phyloP scores from a whole-genome alignment of 2,888 invertebrate genomes.

The Alloplasta piceator region DNA sequence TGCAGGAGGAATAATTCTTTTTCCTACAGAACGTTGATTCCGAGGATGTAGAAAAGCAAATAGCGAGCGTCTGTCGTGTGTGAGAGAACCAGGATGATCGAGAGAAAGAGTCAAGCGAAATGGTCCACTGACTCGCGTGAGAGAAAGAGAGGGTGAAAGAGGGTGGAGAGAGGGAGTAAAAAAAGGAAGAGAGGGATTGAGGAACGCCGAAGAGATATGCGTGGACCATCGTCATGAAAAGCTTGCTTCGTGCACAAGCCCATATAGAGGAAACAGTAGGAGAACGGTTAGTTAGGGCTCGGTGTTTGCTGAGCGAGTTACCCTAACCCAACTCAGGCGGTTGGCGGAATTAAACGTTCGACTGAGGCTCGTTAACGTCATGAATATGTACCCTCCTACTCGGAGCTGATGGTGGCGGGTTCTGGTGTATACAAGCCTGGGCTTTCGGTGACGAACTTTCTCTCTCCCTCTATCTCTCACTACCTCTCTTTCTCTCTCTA shows the following conservation, averaged over 20 bases:
- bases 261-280: constrained; percentile 70
- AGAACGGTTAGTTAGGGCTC: constrained; percentile 83
- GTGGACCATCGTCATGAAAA: constrained; percentile 45
- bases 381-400: constrained; percentile 83
- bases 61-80: constrained; percentile 57
- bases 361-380: constrained; percentile 83
- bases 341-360: constrained; percentile 84
- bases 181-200: constrained; percentile 47
- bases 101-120: constrained; percentile 11
- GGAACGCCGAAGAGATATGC: constrained; percentile 46
- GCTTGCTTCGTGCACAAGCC: constrained; percentile 8
- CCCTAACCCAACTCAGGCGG: constrained; percentile 82
- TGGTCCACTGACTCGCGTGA: constrained; percentile 16
- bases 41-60: constrained; percentile 58
- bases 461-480: constrained; percentile 8
- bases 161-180: constrained; percentile 74
- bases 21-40: constrained; percentile 1
- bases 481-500: constrained; percentile 1
- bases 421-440: constrained; percentile 11
- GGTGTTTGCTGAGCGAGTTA: constrained; percentile 83
- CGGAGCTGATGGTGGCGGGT: constrained; percentile 59
- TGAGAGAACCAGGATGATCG: constrained; percentile 50
- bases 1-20: constrained; percentile 52
- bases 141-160: constrained; percentile 2
- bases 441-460: constrained; percentile 19